Conservation (phyloP, 2,113 vertebrate species). For the Bubo bubo region DNA sequence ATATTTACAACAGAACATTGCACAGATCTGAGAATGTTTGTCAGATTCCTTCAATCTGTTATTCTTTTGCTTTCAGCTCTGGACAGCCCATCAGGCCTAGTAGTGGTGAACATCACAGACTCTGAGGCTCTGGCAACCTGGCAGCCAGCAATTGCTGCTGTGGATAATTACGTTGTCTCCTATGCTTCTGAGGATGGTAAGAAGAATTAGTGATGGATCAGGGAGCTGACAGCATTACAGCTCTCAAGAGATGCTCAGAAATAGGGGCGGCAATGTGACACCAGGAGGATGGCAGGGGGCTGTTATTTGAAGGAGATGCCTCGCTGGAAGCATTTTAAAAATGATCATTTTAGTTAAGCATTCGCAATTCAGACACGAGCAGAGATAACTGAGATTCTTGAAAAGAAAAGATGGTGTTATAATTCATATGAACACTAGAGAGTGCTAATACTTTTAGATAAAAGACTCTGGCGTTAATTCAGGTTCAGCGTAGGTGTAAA, state of each 20-base stretch:
- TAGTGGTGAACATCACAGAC: constrained; percentile 89
- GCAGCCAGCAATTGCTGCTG: constrained; percentile 92
- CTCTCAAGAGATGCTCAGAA: background rate
- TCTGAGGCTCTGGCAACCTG: constrained; percentile 88
- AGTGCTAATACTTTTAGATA: background rate
- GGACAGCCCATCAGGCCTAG: constrained; percentile 89
- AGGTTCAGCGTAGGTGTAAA: no score
- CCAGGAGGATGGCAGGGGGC: background rate
- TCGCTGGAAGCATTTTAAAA: background rate
- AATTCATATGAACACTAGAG: constrained; percentile 34
- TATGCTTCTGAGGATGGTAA: constrained; percentile 87
- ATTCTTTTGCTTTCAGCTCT: constrained; percentile 77
- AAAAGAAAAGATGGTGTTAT: background rate
- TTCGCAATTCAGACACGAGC: background rate
- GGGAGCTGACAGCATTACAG: background rate
- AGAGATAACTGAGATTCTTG: background rate
- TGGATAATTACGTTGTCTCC: constrained; percentile 92
- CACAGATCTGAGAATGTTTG: background rate
- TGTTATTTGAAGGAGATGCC: background rate
- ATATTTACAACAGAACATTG: background rate
- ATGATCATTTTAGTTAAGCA: background rate
- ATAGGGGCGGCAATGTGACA: background rate
- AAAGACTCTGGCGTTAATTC: background rate
- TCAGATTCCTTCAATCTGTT: background rate
- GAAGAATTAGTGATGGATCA: background rate